Conservation (phyloP, 2,113 vertebrate genomes). For the Corapipo altera region DNA sequence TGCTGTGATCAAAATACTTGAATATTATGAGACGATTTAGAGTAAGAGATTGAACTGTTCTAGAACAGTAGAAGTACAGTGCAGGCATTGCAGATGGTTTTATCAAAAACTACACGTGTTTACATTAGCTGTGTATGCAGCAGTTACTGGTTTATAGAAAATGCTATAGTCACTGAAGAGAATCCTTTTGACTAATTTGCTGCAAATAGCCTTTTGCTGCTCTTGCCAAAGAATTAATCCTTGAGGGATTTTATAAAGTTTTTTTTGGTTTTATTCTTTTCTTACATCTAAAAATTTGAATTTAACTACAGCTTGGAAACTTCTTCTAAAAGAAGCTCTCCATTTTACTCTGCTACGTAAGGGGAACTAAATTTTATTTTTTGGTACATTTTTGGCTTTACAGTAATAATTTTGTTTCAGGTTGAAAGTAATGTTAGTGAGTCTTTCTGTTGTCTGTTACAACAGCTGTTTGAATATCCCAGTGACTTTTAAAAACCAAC, state of each 20-base stretch:
- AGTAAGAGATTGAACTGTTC: not conserved
- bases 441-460: not conserved
- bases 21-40: not conserved
- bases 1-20: not conserved
- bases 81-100: not conserved
- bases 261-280: not conserved
- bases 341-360: not conserved
- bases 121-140: constrained; percentile 17
- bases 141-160: not conserved
- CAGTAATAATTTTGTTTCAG: not conserved
- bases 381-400: not conserved
- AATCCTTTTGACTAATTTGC: not conserved
- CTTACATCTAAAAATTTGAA: not conserved
- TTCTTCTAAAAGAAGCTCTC: not conserved
- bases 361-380: not conserved
- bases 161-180: not conserved
- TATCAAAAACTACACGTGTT: not conserved
- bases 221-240: constrained; percentile 9
- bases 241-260: not conserved
- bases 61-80: not conserved
- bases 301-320: not conserved
- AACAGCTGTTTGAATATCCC: not conserved
- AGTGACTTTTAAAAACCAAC: not conserved
- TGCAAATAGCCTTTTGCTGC: not conserved
- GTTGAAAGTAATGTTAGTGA: not conserved